Evolutionary conservation across 2,888 invertebrate genomes (phyloP).

Genomic region (Poecilus cupreus): DNA sequence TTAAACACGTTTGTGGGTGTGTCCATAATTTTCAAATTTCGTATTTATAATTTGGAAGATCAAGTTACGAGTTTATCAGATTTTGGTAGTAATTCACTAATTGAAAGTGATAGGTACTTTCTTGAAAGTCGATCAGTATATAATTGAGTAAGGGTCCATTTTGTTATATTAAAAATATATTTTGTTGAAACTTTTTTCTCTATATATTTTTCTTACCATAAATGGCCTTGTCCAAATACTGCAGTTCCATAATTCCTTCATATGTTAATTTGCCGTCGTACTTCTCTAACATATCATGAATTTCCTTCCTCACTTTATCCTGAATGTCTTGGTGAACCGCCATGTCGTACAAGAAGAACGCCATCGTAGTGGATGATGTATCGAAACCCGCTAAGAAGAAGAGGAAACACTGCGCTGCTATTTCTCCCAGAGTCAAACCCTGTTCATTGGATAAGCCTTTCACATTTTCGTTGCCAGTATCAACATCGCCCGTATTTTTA

Average conservation of each 20-base stretch:
- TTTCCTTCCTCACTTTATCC: slow-evolving; percentile 32
- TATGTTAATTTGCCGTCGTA: slow-evolving; percentile 54
- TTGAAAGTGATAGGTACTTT: no score
- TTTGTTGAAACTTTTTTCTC: no score
- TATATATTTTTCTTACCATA: slow-evolving; percentile 34
- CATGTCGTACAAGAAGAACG: slow-evolving; percentile 37
- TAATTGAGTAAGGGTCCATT: no score
- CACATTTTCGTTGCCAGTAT: neutral
- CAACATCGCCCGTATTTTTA: slow-evolving; percentile 54
- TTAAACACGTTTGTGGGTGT: no score
- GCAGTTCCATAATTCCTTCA: slow-evolving; percentile 48
- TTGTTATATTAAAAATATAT: no score
- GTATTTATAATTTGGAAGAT: no score
- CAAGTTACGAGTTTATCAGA: no score
- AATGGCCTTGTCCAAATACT: slow-evolving; percentile 37
- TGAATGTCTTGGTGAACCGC: slow-evolving; percentile 18
- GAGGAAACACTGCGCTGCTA: slow-evolving; percentile 5
- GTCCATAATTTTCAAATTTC: no score
- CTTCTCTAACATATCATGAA: slow-evolving; percentile 23
- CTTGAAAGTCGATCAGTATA: no score
- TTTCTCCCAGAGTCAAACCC: slow-evolving; percentile 5
- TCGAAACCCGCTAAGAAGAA: slow-evolving; percentile 47
- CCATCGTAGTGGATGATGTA: slow-evolving; percentile 15
- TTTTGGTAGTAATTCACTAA: no score
- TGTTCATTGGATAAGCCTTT: neutral